Conservation (phyloP, 2,888 invertebrate species). For the Eilema griseolum region DNA sequence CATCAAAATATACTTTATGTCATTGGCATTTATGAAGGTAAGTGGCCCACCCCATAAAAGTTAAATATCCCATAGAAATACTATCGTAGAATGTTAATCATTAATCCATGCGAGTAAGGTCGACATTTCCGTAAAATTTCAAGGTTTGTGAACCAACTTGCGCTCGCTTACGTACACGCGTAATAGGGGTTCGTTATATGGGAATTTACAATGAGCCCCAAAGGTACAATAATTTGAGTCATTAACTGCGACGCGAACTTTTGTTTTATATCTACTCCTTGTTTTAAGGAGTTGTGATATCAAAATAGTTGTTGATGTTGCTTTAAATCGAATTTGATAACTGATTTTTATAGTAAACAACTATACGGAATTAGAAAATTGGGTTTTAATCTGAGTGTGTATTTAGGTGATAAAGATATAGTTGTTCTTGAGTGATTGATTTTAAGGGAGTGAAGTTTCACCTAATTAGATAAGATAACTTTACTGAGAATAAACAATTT, state of each 20-base stretch:
- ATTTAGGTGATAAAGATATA: no score
- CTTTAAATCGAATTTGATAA: conserved; percentile 37
- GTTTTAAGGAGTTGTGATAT: conserved; percentile 40
- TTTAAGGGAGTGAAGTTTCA: no score
- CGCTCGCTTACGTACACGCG: conserved; percentile 31
- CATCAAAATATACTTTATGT: conserved; percentile 53
- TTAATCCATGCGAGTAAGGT: not conserved
- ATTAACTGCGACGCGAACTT: conserved; percentile 52
- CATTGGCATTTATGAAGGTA: conserved; percentile 48
- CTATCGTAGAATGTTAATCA: not conserved
- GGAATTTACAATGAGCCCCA: conserved; percentile 55
- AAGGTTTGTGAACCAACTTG: conserved; percentile 22
- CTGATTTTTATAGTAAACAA: not conserved
- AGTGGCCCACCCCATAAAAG: conserved; percentile 20
- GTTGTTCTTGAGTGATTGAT: no score
- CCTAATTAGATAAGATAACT: no score
- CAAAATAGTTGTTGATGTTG: conserved; percentile 40
- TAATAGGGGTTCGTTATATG: conserved; percentile 52
- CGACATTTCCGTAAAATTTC: conserved; percentile 10
- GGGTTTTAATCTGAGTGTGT: not conserved
- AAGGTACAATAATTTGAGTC: conserved; percentile 55
- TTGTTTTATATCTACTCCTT: conserved; percentile 48
- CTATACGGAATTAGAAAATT: not conserved
- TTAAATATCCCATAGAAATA: conserved; percentile 5
- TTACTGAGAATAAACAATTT: no score